Base-by-base conservation (phyloP, 1,140 invertebrate species). In the Lepidurus apus region DNA sequence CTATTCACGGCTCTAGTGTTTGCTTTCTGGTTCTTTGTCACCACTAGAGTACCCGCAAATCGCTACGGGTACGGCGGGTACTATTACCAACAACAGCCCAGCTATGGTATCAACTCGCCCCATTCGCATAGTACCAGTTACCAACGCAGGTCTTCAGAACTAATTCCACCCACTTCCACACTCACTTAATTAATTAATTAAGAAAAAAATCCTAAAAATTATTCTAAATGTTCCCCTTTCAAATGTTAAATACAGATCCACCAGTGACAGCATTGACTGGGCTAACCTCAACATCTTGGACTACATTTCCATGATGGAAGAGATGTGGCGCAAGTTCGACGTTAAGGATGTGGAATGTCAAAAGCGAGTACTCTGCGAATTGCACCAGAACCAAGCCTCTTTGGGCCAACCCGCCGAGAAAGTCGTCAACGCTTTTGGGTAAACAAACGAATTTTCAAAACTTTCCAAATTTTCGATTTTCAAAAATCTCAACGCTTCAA, bases 311-410 rank as follows among this genome's bases (percentile, higher is more conserved):
- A 82, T 83, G 81, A 80, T 81, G 53, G 81, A 83, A 74, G 82
- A 83, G 78, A 78, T 82, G 75, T 83, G 81, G 81, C 80, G 81
- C 34, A 83, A 83, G 53, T 83, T 83, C 77, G 82, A 83, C 79
- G 79, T 81, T 26, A 77, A 80, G 73, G 81, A 82, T 42, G 53
- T 81, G 17, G 81, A 81, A 24, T 83, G 82, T 80, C 82, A 83
- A 80, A 81, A 83, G 78, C 79, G 80, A 5, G 76, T 83, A 9
- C 77, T 83, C 75, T 83, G 82, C 73, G 81, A 83, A 78, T 76
- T 83, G 65, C 81, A 82, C 73, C 81, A 82, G 76, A 81, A 83
- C 77, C 80, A 82, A 26, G 77, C 79, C 2, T 77, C 80, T 73
- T 80, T 82, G 24, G 82, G 82, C 4, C 44, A 75, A n/a, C 73